Conservation (phyloP, 1,140 invertebrate genomes). For the Danaus plexippus region DNA sequence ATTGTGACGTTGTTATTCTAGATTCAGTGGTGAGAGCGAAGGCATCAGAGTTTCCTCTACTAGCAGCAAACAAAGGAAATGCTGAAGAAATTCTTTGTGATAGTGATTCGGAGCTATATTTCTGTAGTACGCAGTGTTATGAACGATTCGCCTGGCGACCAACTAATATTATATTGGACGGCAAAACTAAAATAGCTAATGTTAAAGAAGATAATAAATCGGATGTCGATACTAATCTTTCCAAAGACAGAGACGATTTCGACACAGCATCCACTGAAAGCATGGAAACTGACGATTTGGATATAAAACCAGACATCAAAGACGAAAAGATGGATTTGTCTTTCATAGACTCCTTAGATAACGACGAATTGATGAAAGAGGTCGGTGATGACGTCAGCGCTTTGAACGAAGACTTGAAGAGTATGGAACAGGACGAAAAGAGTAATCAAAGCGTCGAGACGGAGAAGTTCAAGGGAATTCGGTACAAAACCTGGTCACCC, state of each 20-base stretch:
- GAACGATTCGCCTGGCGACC: slow-evolving; percentile 77
- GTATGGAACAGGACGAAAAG: slow-evolving; percentile 70
- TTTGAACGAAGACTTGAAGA: slow-evolving; percentile 64
- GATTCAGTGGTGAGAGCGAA: slow-evolving; percentile 86
- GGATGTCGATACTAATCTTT: slow-evolving; percentile 56
- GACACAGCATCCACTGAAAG: slow-evolving; percentile 64
- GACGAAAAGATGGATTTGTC: slow-evolving; percentile 70
- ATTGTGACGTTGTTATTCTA: slow-evolving; percentile 91
- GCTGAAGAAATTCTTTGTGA: slow-evolving; percentile 76
- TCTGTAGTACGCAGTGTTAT: slow-evolving; percentile 89
- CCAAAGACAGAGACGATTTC: slow-evolving; percentile 63
- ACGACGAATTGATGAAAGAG: slow-evolving; percentile 70
- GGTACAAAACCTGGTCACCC: slow-evolving; percentile 82
- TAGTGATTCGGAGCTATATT: slow-evolving; percentile 79
- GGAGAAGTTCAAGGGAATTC: slow-evolving; percentile 81
- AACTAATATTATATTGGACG: slow-evolving; percentile 68
- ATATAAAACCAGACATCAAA: slow-evolving; percentile 68
- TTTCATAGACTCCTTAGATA: slow-evolving; percentile 66
- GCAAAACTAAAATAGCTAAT: slow-evolving; percentile 44
- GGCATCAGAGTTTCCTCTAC: slow-evolving; percentile 83
- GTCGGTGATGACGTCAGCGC: slow-evolving; percentile 70
- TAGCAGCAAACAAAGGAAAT: slow-evolving; percentile 77
- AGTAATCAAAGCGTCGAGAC: slow-evolving; percentile 72
- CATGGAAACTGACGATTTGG: slow-evolving; percentile 68
- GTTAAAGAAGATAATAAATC: slow-evolving; percentile 60